Conservation (phyloP, 1,140 invertebrate species). For the Drosophila leontia region DNA sequence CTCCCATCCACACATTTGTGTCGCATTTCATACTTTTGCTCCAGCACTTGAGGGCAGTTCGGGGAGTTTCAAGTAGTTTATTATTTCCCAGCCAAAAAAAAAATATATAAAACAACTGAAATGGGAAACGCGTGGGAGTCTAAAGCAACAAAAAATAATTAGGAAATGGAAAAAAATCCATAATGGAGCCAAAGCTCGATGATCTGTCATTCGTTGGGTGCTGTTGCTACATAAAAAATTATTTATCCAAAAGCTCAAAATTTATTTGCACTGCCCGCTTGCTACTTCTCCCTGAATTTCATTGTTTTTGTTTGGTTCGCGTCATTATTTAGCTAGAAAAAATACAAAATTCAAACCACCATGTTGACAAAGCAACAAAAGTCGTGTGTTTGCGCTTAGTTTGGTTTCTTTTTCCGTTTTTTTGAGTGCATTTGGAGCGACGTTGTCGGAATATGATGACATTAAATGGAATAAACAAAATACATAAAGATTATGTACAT, state of each 20-base stretch:
- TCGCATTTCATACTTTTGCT: conserved; percentile 45
- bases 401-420: conserved; percentile 25
- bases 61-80: conserved; percentile 49
- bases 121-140: conserved; percentile 68
- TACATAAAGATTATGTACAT: conserved; percentile 5
- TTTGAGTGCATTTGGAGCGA: conserved; percentile 42
- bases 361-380: conserved; percentile 35
- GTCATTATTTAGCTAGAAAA: conserved; percentile 30
- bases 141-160: not conserved
- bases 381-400: conserved; percentile 43
- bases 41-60: conserved; percentile 42
- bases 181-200: conserved; percentile 37
- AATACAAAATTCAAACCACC: conserved; percentile 5
- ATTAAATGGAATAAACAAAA: conserved; percentile 22
- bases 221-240: conserved; percentile 32
- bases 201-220: conserved; percentile 57
- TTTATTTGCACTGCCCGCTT: conserved; percentile 34
- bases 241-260: conserved; percentile 51
- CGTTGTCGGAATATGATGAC: conserved; percentile 27
- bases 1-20: conserved; percentile 20
- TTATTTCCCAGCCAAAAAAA: conserved; percentile 6
- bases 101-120: conserved; percentile 33
- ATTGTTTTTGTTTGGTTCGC: conserved; percentile 20
- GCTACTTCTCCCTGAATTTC: not conserved
- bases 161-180: conserved; percentile 10